These are phyloP conservation scores for Philaethria dido DNA, from an alignment of 2,888 invertebrate species.

Conservation along the genomic window DNA sequence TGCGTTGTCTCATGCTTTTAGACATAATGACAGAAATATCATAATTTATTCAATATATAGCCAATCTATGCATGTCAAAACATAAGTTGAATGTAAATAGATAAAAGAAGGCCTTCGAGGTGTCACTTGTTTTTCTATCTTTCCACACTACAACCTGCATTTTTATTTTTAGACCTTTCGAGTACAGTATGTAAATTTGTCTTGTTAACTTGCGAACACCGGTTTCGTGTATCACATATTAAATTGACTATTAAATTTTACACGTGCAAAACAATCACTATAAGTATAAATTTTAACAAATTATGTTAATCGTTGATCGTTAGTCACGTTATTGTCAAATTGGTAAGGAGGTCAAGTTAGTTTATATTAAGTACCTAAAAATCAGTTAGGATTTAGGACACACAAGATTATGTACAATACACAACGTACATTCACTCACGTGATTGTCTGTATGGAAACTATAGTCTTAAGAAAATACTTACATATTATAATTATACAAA, in stretches of 20 bases:
- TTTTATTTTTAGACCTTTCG: constrained; percentile 73
- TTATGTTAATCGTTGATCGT: constrained; percentile 15
- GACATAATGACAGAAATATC: constrained; percentile 2
- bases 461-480: neutral
- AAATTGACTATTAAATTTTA: constrained; percentile 31
- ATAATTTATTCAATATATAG: constrained; percentile 27
- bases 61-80: constrained; percentile 11
- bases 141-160: constrained; percentile 57
- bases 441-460: neutral
- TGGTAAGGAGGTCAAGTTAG: no score
- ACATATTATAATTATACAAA: neutral
- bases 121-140: constrained; percentile 46
- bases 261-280: constrained; percentile 30
- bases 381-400: no score
- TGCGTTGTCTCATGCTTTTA: neutral
- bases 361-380: no score
- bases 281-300: constrained; percentile 18
- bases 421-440: neutral
- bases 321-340: constrained; percentile 10
- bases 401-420: neutral
- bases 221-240: constrained; percentile 31
- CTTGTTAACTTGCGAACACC: constrained; percentile 54
- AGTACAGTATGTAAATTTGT: constrained; percentile 69
- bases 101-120: constrained; percentile 37
- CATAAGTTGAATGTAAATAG: constrained; percentile 27